Evolutionary conservation across 1,140 invertebrate genomes (phyloP).

Genomic region (Diabrotica virgifera): DNA sequence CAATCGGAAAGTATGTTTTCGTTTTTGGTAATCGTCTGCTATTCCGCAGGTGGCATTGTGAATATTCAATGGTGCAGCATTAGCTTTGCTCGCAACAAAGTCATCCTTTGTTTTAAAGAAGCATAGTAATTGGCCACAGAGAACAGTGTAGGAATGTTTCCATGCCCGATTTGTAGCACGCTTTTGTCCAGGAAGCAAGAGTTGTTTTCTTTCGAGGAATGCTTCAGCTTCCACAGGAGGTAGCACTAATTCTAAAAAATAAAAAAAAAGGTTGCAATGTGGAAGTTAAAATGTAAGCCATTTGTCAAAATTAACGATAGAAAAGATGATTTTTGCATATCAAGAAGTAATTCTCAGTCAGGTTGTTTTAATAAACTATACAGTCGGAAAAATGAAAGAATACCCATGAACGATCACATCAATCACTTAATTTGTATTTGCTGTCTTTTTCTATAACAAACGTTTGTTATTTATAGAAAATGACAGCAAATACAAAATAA

Average conservation of each 20-base stretch:
- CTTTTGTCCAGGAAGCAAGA: slow-evolving; percentile 89
- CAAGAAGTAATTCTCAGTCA: too few species aligned
- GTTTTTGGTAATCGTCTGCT: slow-evolving; percentile 92
- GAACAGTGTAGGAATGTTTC: slow-evolving; percentile 92
- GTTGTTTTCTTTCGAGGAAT: slow-evolving; percentile 90
- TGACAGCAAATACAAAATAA: too few species aligned
- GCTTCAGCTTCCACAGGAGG: slow-evolving; percentile 92
- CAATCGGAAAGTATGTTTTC: slow-evolving; percentile 90
- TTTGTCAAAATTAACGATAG: background rate
- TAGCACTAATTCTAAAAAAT: slow-evolving; percentile 57
- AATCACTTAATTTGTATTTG: too few species aligned
- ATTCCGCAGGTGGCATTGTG: slow-evolving; percentile 80
- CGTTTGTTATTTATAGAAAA: too few species aligned
- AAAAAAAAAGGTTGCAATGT: background rate
- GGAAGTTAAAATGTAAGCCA: background rate
- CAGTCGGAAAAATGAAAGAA: too few species aligned
- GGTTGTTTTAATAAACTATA: too few species aligned
- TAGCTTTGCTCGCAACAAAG: slow-evolving; percentile 83
- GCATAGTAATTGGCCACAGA: slow-evolving; percentile 94
- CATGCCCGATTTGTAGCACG: slow-evolving; percentile 91
- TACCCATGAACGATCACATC: too few species aligned
- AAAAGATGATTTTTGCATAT: too few species aligned
- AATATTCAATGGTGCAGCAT: slow-evolving; percentile 85
- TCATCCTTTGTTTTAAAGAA: slow-evolving; percentile 97
- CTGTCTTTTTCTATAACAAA: too few species aligned